These are phyloP conservation scores for Xiphophorus couchianus DNA, from an alignment of 2,113 vertebrate species.

Conservation along the genomic window DNA sequence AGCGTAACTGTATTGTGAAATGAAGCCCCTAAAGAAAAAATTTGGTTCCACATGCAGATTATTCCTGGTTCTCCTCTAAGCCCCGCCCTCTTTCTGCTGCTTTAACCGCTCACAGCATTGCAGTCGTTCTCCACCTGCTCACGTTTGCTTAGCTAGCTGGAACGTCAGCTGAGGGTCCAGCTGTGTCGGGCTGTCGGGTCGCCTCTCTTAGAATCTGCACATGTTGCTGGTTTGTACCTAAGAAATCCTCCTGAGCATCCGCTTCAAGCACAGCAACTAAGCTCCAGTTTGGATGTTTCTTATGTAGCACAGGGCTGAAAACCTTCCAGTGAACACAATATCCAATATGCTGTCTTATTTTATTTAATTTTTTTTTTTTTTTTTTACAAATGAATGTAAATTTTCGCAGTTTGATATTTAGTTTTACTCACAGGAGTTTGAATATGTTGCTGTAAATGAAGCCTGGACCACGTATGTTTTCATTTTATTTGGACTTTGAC, in stretches of 20 bases:
- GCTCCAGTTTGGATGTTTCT: not conserved
- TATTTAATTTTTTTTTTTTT: no score
- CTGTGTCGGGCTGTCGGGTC: not conserved
- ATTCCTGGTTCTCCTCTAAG: no score
- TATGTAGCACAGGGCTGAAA: slow-evolving; percentile 35
- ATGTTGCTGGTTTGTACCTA: not conserved
- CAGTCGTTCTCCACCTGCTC: no score
- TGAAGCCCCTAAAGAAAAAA: no score
- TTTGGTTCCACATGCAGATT: no score
- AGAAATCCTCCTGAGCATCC: not conserved
- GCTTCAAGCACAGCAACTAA: not conserved
- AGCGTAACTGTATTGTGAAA: no score
- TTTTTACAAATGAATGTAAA: slow-evolving; percentile 67
- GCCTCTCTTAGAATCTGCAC: not conserved
- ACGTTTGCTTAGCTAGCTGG: no score
- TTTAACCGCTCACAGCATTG: not conserved
- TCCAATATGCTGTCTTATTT: slow-evolving; percentile 68
- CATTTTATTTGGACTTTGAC: not conserved
- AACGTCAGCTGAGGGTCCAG: not conserved
- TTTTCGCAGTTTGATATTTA: slow-evolving; percentile 13
- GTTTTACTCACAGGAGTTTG: slow-evolving; percentile 33
- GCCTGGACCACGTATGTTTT: not conserved
- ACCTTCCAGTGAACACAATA: slow-evolving; percentile 53
- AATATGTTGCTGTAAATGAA: slow-evolving; percentile 65
- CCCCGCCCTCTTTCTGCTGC: no score